These are phyloP conservation scores for Catharus ustulatus DNA, from an alignment of 2,797 vertebrate genomes.

Conservation along the genomic window DNA sequence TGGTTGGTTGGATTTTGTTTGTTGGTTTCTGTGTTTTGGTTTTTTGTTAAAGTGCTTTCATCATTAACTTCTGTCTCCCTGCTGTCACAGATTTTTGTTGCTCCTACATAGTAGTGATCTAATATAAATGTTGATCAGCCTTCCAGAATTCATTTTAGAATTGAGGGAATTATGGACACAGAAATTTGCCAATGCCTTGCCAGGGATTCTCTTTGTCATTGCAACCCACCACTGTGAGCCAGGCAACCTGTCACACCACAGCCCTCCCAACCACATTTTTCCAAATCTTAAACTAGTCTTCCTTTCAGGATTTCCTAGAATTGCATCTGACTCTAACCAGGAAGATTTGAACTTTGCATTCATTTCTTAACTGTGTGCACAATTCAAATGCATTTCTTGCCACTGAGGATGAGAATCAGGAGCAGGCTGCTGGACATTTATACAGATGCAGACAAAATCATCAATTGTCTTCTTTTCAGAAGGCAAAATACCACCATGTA, in stretches of 20 bases:
- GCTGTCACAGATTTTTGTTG: not conserved
- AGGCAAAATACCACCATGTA: not conserved
- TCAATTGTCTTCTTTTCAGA: not conserved
- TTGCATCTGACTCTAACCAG: not conserved
- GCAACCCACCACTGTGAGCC: not conserved
- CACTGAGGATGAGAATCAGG: not conserved
- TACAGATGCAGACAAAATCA: not conserved
- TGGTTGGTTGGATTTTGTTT: not conserved
- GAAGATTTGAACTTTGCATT: not conserved
- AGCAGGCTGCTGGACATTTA: not conserved
- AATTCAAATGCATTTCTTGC: not conserved
- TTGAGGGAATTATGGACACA: not conserved
- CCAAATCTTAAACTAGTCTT: not conserved
- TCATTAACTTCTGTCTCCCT: not conserved
- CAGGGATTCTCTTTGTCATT: not conserved
- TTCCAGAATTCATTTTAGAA: not conserved
- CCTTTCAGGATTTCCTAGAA: not conserved
- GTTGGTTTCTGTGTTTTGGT: accelerated
- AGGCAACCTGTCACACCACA: not conserved
- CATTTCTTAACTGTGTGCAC: not conserved
- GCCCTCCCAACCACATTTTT: not conserved
- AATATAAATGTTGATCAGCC: not conserved
- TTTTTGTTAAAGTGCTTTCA: not conserved
- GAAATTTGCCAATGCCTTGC: not conserved
- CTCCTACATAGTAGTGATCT: not conserved